A percentile compares a stretch with the other conserved stretches of the same genome.
Conservation (phyloP, 2,113 vertebrate species). For the Rhynchopsitta pachyrhyncha region DNA sequence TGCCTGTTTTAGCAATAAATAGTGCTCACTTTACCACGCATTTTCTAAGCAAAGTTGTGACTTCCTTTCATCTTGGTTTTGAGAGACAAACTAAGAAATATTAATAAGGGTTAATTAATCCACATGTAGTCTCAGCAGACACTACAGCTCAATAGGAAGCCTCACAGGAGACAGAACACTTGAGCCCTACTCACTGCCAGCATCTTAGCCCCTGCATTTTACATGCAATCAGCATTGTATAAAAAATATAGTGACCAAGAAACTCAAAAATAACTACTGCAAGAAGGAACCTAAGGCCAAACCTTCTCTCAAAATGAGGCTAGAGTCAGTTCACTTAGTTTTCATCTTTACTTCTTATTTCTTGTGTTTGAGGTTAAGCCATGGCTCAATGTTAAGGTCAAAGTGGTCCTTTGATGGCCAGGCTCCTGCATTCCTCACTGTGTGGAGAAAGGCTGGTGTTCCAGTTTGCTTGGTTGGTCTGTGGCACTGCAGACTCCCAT, state of each 20-base stretch:
- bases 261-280: not conserved
- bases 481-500: not conserved
- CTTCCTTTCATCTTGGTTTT: not conserved
- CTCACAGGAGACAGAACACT: not conserved
- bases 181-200: not conserved
- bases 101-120: not conserved
- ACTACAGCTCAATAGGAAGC: not conserved
- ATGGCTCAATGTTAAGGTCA: not conserved
- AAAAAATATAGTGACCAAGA: not conserved
- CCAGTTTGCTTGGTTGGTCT: not conserved
- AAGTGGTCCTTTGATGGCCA: not conserved
- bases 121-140: not conserved
- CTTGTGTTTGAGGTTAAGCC: not conserved
- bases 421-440: fast-evolving
- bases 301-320: not conserved
- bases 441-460: fast-evolving
- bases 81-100: not conserved
- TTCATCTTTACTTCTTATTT: not conserved
- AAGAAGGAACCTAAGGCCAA: not conserved
- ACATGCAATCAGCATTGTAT: not conserved
- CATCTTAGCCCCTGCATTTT: conserved; percentile 18
- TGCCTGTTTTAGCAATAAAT: not conserved
- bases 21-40: not conserved
- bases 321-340: not conserved
- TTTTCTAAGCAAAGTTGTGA: not conserved